Base-by-base conservation (phyloP, 2,113 vertebrate species). In the Garra rufa region DNA sequence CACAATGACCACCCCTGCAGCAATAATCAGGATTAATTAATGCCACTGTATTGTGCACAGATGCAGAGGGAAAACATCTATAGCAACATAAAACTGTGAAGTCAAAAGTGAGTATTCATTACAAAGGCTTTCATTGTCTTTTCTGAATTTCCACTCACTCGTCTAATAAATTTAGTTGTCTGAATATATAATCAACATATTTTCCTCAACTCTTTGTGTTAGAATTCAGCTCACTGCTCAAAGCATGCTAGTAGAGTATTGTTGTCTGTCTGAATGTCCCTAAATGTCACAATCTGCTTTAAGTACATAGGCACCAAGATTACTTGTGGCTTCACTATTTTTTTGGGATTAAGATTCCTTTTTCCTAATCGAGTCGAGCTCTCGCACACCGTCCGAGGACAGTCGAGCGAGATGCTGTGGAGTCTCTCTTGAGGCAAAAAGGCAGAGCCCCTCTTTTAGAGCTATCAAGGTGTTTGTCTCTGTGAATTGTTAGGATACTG, bases 1-100 rank as follows among this genome's bases (percentile, higher is more conserved):
- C 86, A 93, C 93, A 91, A 93, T 90, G 91, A 92, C 90, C 90
- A 86, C 71, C 86, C 86, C 91, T 80, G 89, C 84, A 87, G 92
- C 85, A 81, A 91, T 93, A 92, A 92, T 91, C 88, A 24, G 90
- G 89, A 93, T 92, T 93, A 91, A 94, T 94, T 93, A 91, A 90
- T 89, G 85, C 61, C 79, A 73, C 82, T 71, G 59, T 92, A 84
- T 88, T 59, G 87, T 86, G 84, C 75, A 84, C 83, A 88, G 85
- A 91, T 86, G 88, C 70, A 86, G 84, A 86, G 85, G 87, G 28
- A 63, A 89, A 85, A 71, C 86, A 78, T 76, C 34, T 26, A 89
- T 67, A 87, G 83, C 86, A 90, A 83, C 34, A 61, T 43, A 90
- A 89, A 91, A 88, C 44, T 79, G 83, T 77, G 57, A 67, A 81